Evolutionary conservation across 1,140 invertebrate genomes (phyloP), one percentile per base, ranked within the genome.

Genomic region (Leptestheria dahalacensis): DNA sequence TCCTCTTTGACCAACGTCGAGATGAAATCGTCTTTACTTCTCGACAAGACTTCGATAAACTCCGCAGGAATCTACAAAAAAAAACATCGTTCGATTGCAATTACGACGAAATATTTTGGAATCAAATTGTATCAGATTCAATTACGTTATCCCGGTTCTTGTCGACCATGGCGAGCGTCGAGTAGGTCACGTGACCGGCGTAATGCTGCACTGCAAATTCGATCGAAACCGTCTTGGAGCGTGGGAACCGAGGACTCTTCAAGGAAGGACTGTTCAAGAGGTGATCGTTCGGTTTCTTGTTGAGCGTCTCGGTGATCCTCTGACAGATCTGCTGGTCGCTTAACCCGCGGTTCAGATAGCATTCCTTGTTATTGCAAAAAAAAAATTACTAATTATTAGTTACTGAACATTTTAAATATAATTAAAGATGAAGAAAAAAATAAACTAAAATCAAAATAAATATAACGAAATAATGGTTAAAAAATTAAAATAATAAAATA

Each of bases 251-350:
- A 51, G 53, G 48, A 23, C 55, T 55, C 23, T 66, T 57, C 49
- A 64, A 21, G 55, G 62, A 54, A 62, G 63, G 50, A 63, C 65
- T 59, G 60, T 67, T 21, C 65, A 60, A 55, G 61, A 65, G 60
- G 64, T 60, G 24, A 10, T 65, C 24, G 63, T 11, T 55, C 24
- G 47, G 29, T 49, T 41, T 28, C 50, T 41, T 29, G 51, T 59
- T 25, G 18, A 56, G 41, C 28, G 24, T 41, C n/a, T 46, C 26
- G 49, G 74, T 68, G 64, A 80, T 78, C 57, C 74, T 72, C 67
- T 79, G 76, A 65, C 76, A 75, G 64, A 77, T 76, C 69, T 78
- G 78, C 61, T 77, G 75, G 66, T 80, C 78, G 66, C 79, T 60
- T 15, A 60, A 59, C 18, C 54, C 61, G 20, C 66, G 60, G 48